Percentiles rank a stretch among this genome's conserved stretches.
Evolutionary conservation across 2,888 invertebrate genomes (phyloP).

Genomic region (Caenorhabditis sp.): DNA sequence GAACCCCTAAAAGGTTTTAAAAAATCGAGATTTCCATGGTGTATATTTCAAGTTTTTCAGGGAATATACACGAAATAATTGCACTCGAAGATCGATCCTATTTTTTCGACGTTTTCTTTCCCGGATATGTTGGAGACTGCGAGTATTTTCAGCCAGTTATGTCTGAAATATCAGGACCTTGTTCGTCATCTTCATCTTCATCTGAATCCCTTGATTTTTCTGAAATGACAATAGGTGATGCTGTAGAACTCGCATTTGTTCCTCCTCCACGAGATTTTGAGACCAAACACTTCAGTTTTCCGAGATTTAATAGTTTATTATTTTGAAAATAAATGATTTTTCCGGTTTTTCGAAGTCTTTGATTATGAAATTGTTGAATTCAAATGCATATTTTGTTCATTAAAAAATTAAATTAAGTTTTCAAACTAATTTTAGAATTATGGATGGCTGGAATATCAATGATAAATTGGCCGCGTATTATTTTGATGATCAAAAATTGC

Average conservation of each 20-base stretch:
- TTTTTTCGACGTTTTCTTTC: conserved; percentile 62
- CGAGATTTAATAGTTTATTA: background rate
- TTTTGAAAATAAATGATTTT: background rate
- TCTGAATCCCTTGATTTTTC: background rate
- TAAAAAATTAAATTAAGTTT: too few species aligned
- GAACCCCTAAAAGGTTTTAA: conserved; percentile 11
- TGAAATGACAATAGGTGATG: background rate
- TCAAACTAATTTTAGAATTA: background rate
- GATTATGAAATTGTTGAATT: too few species aligned
- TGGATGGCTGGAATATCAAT: conserved; percentile 40
- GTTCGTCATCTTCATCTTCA: background rate
- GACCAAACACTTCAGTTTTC: background rate
- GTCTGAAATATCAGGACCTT: background rate
- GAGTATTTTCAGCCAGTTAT: background rate
- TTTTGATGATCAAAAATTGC: conserved; percentile 23
- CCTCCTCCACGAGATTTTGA: background rate
- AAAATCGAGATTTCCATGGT: too few species aligned
- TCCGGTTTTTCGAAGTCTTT: too few species aligned
- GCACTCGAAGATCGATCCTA: conserved; percentile 56
- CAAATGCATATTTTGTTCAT: background rate
- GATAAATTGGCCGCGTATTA: conserved; percentile 12
- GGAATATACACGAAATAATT: conserved; percentile 31
- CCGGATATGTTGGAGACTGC: conserved; percentile 30
- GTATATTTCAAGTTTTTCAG: too few species aligned
- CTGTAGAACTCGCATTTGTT: background rate